A percentile compares a stretch with the other conserved stretches of the same genome.
phyloP scores from a whole-genome alignment of 1,140 invertebrate species.

The Scaptomyza graminum region DNA sequence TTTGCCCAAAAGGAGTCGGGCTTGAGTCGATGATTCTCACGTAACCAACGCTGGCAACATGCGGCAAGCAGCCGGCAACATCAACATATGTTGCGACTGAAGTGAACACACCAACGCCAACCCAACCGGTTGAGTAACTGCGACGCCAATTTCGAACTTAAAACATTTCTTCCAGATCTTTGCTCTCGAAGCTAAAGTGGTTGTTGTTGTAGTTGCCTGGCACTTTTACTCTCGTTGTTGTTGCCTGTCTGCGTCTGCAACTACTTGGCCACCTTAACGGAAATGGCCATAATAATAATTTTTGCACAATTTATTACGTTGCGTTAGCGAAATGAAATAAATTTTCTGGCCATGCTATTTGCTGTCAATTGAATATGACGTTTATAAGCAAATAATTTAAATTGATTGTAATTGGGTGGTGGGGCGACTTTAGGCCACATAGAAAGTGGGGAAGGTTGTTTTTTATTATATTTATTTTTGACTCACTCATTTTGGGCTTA shows the following conservation, averaged over 20 bases:
- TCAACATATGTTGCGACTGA: slow-evolving; percentile 59
- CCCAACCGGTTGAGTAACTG: slow-evolving; percentile 66
- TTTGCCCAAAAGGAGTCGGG: slow-evolving; percentile 65
- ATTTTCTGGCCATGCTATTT: slow-evolving; percentile 45
- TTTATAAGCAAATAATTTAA: slow-evolving; percentile 17
- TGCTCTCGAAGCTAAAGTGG: slow-evolving; percentile 42
- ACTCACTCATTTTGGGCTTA: slow-evolving; percentile 4
- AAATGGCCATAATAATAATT: slow-evolving; percentile 74
- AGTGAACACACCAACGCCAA: slow-evolving; percentile 38
- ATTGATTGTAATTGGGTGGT: slow-evolving; percentile 32
- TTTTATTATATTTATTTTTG: not conserved
- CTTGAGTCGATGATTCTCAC: slow-evolving; percentile 62
- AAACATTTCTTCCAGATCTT: slow-evolving; percentile 56
- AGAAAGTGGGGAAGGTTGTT: slow-evolving; percentile 26
- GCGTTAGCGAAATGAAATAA: slow-evolving; percentile 67
- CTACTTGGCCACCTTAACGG: slow-evolving; percentile 58
- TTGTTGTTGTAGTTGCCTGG: slow-evolving; percentile 15
- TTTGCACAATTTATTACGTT: slow-evolving; percentile 71
- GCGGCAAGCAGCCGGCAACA: slow-evolving; percentile 38
- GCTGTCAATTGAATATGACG: slow-evolving; percentile 28
- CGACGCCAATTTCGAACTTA: slow-evolving; percentile 30
- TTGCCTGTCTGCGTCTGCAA: slow-evolving; percentile 17
- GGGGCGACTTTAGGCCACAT: slow-evolving; percentile 1
- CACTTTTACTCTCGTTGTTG: slow-evolving; percentile 25
- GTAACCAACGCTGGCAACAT: slow-evolving; percentile 52